Conservation (phyloP, 2,888 invertebrate species). For the Parnassius mnemosyne region DNA sequence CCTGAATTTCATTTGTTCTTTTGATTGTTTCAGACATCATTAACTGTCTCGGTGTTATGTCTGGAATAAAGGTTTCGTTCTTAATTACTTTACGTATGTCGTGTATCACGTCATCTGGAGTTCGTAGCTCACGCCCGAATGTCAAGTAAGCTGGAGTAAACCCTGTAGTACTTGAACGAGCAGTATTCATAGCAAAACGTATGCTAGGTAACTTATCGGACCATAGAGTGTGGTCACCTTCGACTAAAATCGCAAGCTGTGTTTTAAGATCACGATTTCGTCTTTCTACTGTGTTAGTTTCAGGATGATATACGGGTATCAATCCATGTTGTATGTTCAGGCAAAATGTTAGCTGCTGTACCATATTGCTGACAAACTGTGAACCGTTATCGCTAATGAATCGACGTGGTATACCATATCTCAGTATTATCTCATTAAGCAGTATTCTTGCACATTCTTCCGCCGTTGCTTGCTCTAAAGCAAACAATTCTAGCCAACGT, state of each 20-base stretch:
- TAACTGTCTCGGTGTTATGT: not conserved
- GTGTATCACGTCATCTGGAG: conserved; percentile 9
- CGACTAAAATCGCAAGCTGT: conserved; percentile 24
- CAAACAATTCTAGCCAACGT: conserved; percentile 31
- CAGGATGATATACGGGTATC: too few species aligned
- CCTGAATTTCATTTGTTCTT: not conserved
- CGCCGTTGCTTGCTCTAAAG: too few species aligned
- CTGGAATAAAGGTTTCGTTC: not conserved
- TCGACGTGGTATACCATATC: too few species aligned
- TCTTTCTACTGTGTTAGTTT: too few species aligned
- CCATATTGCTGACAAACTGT: too few species aligned
- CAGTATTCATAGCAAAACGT: conserved; percentile 29
- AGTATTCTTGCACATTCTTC: too few species aligned
- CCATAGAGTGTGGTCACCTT: conserved; percentile 34
- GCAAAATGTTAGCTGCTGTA: too few species aligned
- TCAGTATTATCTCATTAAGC: too few species aligned
- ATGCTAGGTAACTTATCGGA: conserved; percentile 24
- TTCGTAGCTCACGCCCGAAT: conserved; percentile 24
- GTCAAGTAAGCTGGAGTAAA: conserved; percentile 23
- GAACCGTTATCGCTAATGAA: too few species aligned
- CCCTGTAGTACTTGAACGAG: not conserved
- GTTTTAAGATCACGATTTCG: not conserved
- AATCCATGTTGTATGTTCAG: too few species aligned
- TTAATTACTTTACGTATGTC: not conserved
- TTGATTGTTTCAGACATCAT: conserved; percentile 1